These are phyloP conservation scores for Marmota flaviventris DNA, from an alignment of 2,113 vertebrate genomes.

Conservation along the genomic window DNA sequence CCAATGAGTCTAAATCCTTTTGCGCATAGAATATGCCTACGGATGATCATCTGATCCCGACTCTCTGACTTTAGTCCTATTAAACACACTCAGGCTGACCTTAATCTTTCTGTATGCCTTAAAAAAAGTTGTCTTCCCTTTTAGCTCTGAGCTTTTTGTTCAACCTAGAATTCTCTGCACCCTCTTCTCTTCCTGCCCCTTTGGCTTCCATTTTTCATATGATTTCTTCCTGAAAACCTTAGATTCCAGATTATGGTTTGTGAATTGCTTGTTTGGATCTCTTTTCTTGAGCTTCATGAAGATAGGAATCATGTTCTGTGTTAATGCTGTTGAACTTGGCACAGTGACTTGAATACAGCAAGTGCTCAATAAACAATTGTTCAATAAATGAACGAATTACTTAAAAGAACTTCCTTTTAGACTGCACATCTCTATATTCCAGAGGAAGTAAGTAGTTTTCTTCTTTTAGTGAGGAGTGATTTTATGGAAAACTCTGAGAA, in stretches of 20 bases:
- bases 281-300: neutral
- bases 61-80: neutral
- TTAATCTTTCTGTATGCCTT: neutral
- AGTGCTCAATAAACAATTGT: no score
- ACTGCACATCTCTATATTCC: neutral
- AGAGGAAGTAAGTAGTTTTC: neutral
- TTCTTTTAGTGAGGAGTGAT: neutral
- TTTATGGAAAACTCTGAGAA: neutral
- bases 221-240: neutral
- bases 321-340: neutral
- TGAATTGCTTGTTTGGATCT: neutral
- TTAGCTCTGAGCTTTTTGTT: neutral
- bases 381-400: neutral
- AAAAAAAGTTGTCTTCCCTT: neutral
- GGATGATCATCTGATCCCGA: neutral
- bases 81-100: neutral
- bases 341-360: neutral
- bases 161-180: neutral
- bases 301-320: neutral
- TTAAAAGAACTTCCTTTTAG: neutral
- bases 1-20: neutral
- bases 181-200: neutral
- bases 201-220: neutral
- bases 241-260: neutral
- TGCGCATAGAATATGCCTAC: no score